Evolutionary conservation across 2,113 vertebrate genomes (phyloP).

Genomic region (Opisthocomus hoazin): DNA sequence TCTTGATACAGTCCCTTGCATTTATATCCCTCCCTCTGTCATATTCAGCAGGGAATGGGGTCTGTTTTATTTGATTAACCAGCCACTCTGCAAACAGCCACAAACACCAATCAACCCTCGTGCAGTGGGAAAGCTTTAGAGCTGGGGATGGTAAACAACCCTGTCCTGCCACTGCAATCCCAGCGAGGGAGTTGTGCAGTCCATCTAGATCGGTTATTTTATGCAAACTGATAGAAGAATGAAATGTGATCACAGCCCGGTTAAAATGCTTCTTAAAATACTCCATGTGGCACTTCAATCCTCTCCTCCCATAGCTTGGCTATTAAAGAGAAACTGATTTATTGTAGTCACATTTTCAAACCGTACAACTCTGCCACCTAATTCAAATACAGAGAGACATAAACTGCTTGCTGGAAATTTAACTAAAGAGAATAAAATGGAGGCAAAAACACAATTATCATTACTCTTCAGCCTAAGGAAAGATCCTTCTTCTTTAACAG

Average conservation of each 20-base stretch:
- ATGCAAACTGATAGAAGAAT: constrained; percentile 8
- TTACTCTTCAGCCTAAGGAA: constrained; percentile 9
- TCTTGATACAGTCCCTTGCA: background rate
- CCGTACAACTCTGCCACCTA: background rate
- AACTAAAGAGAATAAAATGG: constrained; percentile 17
- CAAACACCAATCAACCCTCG: background rate
- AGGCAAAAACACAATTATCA: background rate
- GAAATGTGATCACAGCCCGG: constrained; percentile 11
- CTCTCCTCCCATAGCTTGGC: background rate
- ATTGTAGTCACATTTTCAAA: constrained; percentile 24
- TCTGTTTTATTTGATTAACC: constrained; percentile 39
- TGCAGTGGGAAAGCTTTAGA: background rate
- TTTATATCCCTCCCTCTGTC: background rate
- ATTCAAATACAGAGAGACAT: background rate
- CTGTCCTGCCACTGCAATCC: background rate
- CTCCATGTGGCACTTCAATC: background rate
- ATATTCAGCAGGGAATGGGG: background rate
- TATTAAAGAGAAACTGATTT: constrained; percentile 38
- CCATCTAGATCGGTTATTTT: background rate
- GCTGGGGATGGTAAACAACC: constrained; percentile 4
- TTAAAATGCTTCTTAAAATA: constrained; percentile 28
- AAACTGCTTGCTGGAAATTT: constrained; percentile 1
- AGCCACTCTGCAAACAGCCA: constrained; percentile 31
- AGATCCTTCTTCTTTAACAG: constrained; percentile 33
- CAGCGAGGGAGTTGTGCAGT: background rate